Conservation (phyloP, 2,888 invertebrate species). For the Andricus curvator region DNA sequence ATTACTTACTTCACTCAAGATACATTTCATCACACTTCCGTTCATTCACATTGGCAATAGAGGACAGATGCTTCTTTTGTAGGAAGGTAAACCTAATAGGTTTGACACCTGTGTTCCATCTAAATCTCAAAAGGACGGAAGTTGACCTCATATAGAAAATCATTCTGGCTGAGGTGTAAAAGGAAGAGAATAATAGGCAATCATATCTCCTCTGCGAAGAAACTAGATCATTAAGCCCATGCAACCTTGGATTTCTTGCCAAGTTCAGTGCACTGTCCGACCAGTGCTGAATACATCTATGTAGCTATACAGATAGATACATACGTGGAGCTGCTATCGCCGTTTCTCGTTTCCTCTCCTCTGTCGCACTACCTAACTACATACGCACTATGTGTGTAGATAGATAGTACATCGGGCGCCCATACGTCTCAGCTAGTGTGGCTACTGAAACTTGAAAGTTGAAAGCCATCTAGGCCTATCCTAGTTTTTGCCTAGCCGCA, state of each 20-base stretch:
- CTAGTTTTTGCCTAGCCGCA: conserved; percentile 71
- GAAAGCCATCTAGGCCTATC: conserved; percentile 72
- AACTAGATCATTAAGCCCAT: conserved; percentile 75
- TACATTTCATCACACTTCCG: conserved; percentile 17
- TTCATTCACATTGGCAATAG: neutral
- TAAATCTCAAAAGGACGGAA: conserved; percentile 23
- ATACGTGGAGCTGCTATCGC: conserved; percentile 3
- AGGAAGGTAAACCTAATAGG: neutral
- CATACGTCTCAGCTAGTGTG: conserved; percentile 9
- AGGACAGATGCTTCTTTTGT: conserved; percentile 15
- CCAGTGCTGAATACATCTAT: conserved; percentile 41
- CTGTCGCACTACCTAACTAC: neutral
- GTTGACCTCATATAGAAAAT: conserved; percentile 17
- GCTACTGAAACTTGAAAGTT: conserved; percentile 38
- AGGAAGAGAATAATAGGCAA: conserved; percentile 58
- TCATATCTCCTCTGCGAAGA: conserved; percentile 67
- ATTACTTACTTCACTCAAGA: neutral
- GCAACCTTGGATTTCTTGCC: conserved; percentile 76
- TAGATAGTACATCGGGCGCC: conserved; percentile 1
- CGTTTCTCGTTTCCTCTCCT: conserved; percentile 1
- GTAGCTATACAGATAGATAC: neutral
- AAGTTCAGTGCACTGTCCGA: conserved; percentile 75
- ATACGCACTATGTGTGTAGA: conserved; percentile 26
- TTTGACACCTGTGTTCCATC: conserved; percentile 35
- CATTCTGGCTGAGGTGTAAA: conserved; percentile 15